Evolutionary conservation across 2,113 vertebrate genomes (phyloP), one percentile per base, ranked within the genome.

Genomic region (Aptenodytes patagonicus): DNA sequence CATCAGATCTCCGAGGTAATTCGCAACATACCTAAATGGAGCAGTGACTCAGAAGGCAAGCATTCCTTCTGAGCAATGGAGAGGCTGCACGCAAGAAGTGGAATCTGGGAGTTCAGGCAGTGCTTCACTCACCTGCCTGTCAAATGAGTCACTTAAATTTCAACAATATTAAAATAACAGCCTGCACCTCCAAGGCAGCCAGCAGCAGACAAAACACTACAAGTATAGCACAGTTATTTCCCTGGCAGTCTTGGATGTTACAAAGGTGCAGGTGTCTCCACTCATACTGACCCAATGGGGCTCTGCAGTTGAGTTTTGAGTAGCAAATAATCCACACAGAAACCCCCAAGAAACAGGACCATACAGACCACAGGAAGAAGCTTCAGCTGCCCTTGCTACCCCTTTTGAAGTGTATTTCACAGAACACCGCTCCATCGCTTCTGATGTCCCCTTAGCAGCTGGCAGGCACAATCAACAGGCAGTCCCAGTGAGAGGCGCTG

Each of bases 1-100:
- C 49, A 19, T n/a, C 31, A 24, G 25, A 36, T 40, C 80, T 83
- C 54, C 2, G 1, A 34, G 87, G 68, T 60, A 32, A 46, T 80
- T 65, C 93, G 44, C 79, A 95, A 75, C 34, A 18, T 17, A 77
- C 72, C 54, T 58, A 83, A 84, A 26, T 42, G 72, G 83, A 91
- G 83, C 80, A 42, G 89, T 96, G 94, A 96, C 65, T 97, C 93
- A 95, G 72, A n/a, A 78, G n/a, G 24, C 14, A 75, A 65, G 14
- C 69, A 76, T 75, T 83, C 38, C 69, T 90, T 38, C 80, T 3
- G 19, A 91, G 86, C 83, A 68, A 15, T 28, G 31, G 69, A 78
- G 62, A 88, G 11, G 62, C 90, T 87, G 87, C 90, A 68, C 4
- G 7, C 69, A 51, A 65, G 64, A 70, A 4, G 0, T 38, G 80